Evolutionary conservation across 2,113 vertebrate species (phyloP).

Genomic region (Campylorhamphus procurvoides): DNA sequence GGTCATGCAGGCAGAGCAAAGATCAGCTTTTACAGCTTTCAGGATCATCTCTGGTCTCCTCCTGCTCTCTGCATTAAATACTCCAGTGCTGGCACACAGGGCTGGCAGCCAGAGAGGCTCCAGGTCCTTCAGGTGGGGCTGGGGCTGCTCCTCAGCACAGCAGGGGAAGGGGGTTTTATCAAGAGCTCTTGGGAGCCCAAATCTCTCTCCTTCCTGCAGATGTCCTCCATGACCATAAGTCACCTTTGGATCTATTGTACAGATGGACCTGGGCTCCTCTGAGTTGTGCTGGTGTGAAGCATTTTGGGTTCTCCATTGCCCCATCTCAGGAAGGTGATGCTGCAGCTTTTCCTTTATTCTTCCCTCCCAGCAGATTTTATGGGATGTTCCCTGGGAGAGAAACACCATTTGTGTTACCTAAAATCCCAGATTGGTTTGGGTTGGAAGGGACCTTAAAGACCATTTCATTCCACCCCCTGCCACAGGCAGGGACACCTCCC

Average conservation of each 20-base stretch:
- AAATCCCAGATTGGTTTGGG: neutral
- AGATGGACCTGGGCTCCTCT: neutral
- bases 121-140: neutral
- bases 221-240: neutral
- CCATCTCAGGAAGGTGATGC: rapidly evolving
- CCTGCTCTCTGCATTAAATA: neutral
- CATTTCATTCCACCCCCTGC: neutral
- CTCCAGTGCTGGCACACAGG: neutral
- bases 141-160: neutral
- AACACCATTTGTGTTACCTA: neutral
- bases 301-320: neutral
- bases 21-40: neutral
- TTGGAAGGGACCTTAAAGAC: neutral
- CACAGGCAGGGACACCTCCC: neutral
- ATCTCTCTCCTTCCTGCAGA: neutral
- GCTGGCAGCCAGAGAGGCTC: neutral
- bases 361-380: neutral
- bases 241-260: neutral
- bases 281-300: neutral
- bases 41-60: neutral
- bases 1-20: neutral
- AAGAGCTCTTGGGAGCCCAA: neutral
- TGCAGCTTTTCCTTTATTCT: neutral
- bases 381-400: neutral
- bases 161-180: neutral